Evolutionary conservation across 2,888 invertebrate genomes (phyloP), one percentile per base, ranked within the genome.

Genomic region (Eupithecia pulchellata): DNA sequence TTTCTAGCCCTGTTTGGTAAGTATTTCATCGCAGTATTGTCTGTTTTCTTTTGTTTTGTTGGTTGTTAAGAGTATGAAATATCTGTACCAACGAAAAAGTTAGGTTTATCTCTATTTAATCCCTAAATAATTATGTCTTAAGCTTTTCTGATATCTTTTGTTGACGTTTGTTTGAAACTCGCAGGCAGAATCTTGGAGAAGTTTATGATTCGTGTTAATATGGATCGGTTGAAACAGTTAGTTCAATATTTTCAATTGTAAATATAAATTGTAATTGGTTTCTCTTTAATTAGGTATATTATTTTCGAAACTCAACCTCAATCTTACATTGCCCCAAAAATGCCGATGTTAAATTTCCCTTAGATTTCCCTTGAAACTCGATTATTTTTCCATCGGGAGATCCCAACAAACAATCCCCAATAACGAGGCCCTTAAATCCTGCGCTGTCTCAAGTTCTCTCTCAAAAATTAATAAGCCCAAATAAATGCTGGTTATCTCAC

Each of bases 401-500:
- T 70, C 66, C 63, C 29, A 69, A 72, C 75, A 73, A 76, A 76
- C 77, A 73, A 74, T 76, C 55, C 67, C 73, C 69, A 71, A 72
- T 71, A 74, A 68, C 69, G 52, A 69, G 52, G 63, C 36, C 47
- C 64, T 61, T 52, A 34, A 66, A 69, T 77, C 73, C 68, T 47
- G 52, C 25, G 25, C 71, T 32, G 42, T 69, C 73, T 71, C 71
- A 70, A 79, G 78, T 75, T 78, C 79, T 77, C 66, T 67, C 71
- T 72, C 79, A 83, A 84, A 84, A 84, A 84, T 82, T 83, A 80
- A 85, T 84, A 82, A 75, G 79, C 81, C 80, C 81, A 81, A 82
- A 84, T 86, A 84, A 85, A 85, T 57, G 29, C 78, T 83, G 78
- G 83, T 84, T 30, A 25, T 20, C 2, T 52, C 52, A 52, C 2